These are phyloP conservation scores for Pocillopora damicornis DNA, from an alignment of 64 coral and sea anemone species.

Conservation along the genomic window DNA sequence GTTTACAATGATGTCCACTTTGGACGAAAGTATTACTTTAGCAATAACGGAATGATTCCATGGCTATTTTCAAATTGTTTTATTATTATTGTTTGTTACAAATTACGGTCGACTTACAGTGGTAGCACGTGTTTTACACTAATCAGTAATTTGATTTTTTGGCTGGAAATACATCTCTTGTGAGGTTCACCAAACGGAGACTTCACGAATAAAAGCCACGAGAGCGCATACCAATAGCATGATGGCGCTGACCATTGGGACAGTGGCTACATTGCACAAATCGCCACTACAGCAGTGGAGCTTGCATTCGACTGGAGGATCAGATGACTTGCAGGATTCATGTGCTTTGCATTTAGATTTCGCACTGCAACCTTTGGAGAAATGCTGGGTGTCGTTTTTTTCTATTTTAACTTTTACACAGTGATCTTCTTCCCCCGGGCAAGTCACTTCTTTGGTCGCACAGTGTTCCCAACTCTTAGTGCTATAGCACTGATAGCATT, in stretches of 20 bases:
- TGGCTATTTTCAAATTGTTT: no score
- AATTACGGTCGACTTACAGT: no score
- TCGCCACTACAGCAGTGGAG: background rate
- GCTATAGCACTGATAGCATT: background rate
- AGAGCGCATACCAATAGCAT: conserved; percentile 4
- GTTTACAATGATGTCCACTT: no score
- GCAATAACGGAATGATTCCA: no score
- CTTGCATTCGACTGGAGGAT: background rate
- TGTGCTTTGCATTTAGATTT: background rate
- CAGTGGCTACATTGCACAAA: background rate
- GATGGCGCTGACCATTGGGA: conserved; percentile 11
- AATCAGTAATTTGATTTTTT: no score
- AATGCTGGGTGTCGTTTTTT: background rate
- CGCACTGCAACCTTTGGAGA: background rate
- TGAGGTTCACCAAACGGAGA: background rate
- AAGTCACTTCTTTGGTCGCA: background rate
- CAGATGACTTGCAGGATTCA: background rate
- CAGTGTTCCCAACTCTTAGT: background rate
- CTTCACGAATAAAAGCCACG: background rate
- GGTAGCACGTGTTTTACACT: no score
- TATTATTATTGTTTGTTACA: no score
- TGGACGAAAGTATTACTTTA: no score
- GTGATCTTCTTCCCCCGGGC: background rate
- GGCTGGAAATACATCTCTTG: no score
- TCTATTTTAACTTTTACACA: background rate